A percentile compares a stretch with the other conserved stretches of the same genome.
Evolutionary conservation across 2,888 invertebrate species (phyloP).

Genomic region (Thumatha senex): DNA sequence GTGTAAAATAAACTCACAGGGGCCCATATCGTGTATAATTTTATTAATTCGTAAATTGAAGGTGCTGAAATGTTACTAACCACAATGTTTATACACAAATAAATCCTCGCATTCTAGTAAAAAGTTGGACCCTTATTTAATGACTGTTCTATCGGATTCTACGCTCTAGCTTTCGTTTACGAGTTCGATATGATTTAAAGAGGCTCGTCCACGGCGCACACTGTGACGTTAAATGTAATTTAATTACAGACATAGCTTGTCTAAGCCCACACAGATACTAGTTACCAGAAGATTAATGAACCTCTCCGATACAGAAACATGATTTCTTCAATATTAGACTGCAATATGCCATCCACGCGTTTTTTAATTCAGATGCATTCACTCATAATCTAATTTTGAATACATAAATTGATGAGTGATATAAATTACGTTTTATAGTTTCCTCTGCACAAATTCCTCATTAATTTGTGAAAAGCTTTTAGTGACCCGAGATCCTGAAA

Average conservation of each 20-base stretch:
- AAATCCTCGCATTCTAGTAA: constrained; percentile 15
- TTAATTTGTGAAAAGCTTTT: constrained; percentile 74
- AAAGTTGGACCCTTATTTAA: constrained; percentile 28
- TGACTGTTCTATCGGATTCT: constrained; percentile 35
- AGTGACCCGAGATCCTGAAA: constrained; percentile 74
- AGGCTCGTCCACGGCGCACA: constrained; percentile 50
- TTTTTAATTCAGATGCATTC: constrained; percentile 35
- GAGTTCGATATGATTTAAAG: constrained; percentile 69
- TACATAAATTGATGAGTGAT: constrained; percentile 30
- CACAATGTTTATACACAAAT: constrained; percentile 10
- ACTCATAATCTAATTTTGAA: constrained; percentile 24
- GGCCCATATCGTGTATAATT: constrained; percentile 6
- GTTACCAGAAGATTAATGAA: constrained; percentile 76
- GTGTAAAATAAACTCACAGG: constrained; percentile 11
- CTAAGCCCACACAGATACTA: constrained; percentile 74
- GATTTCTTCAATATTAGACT: constrained; percentile 39
- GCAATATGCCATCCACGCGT: constrained; percentile 38
- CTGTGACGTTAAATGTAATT: constrained; percentile 66
- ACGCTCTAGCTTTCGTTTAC: constrained; percentile 45
- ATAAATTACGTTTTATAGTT: constrained; percentile 44
- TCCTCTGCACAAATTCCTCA: constrained; percentile 51
- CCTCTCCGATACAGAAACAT: constrained; percentile 53
- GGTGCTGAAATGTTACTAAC: constrained; percentile 5
- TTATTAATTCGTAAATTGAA: constrained; percentile 16
- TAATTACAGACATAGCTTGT: constrained; percentile 74